Conservation (phyloP, 2,113 vertebrate genomes). For the Nothobranchius kuhntae region DNA sequence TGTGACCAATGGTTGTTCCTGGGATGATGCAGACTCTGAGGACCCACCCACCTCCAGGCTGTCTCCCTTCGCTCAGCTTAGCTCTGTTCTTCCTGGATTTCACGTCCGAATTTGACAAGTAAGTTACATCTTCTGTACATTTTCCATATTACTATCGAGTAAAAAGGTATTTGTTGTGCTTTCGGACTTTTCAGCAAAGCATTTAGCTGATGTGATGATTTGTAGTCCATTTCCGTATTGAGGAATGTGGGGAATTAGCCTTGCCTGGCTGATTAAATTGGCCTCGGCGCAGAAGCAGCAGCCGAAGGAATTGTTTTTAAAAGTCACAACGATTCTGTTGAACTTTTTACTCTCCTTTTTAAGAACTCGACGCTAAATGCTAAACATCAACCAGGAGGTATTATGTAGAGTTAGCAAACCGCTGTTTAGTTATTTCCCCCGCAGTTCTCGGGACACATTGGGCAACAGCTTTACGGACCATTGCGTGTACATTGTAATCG, state of each 20-base stretch:
- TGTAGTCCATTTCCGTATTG: background rate
- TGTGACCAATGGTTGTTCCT: constrained; percentile 24
- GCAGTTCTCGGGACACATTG: background rate
- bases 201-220: background rate
- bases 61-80: background rate
- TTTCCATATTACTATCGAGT: no score
- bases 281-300: background rate
- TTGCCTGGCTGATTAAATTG: constrained; percentile 2
- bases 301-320: background rate
- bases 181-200: no score
- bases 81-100: constrained; percentile 40
- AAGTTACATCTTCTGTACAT: constrained; percentile 2
- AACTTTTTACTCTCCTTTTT: no score
- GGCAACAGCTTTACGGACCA: no score
- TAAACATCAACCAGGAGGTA: background rate
- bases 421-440: background rate
- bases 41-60: constrained; percentile 53
- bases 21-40: constrained; percentile 2
- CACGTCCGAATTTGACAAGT: constrained; percentile 6
- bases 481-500: no score
- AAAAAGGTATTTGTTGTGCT: background rate
- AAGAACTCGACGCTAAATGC: constrained; percentile 19
- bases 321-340: no score
- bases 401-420: constrained; percentile 26
- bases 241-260: constrained; percentile 23